Evolutionary conservation across 2,888 invertebrate species (phyloP), one percentile per base, ranked within the genome.

Genomic region (Oligia strigilis): DNA sequence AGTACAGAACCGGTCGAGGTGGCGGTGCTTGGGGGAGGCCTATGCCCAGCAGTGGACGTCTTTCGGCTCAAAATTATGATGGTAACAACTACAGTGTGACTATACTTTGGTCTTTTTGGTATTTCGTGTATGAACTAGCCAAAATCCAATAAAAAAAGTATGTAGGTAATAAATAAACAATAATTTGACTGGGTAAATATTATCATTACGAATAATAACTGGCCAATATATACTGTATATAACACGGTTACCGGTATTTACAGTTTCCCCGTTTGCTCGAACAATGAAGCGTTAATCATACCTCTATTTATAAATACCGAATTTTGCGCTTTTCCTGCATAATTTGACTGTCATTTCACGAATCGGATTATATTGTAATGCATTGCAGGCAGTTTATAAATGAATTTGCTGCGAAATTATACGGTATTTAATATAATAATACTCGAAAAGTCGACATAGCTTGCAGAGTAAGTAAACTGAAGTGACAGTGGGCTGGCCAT

Each of bases 221-320:
- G 49, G 64, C 1, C 46, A 75, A 65, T 85, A 19, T 72, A 40
- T 40, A 40, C 40, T 40, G 4, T 40, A 40, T 40, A 40, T 40
- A 69, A 72, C 52, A 62, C 5, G 52, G 14, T 77, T 75, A 75
- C 43, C 46, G 17, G 19, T 74, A 67, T 78, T 75, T 82, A 71
- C 71, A 29, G 62, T 70, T 64, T 46, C 17, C 1, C 14, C 14
- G 65, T 11, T 65, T 6, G 29, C 55, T 11, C 29, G 14, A 67
- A 82, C 72, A 82, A 78, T 76, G 75, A 17, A 13, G 3, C n/a
- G 23, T 86, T 66, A 75, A 70, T 82, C 65, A 75, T 55, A 11
- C 4, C 52, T 64, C 19, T 52, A 64, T 86, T 72, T 69, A 77
- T 69, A 65, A 49, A 29, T 43, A 55, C 19, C 36, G 3, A 71